Conservation (phyloP, 37 sponge, comb jelly and placozoan species). For the Dysidea cf. avara region DNA sequence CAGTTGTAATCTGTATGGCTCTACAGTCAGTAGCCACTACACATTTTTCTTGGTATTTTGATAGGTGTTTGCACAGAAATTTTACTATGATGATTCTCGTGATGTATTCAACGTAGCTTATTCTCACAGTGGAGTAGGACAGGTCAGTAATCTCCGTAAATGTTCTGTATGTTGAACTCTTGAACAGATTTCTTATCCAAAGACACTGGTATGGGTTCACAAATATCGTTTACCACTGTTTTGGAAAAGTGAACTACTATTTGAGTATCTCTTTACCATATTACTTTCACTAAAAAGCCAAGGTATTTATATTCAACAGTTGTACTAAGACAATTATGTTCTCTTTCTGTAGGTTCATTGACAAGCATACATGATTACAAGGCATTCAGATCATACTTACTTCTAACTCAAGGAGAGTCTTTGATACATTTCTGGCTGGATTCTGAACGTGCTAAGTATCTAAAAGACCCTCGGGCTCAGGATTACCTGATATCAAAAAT, state of each 20-base stretch:
- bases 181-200: slow-evolving; percentile 5
- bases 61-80: background rate
- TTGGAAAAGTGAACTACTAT: slow-evolving; percentile 41
- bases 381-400: slow-evolving; percentile 33
- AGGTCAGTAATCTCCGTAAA: background rate
- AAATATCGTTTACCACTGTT: slow-evolving; percentile 52
- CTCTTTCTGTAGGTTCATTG: background rate
- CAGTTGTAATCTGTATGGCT: too few relatives aligned
- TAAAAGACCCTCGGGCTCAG: background rate
- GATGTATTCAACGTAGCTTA: background rate
- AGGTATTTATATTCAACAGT: background rate
- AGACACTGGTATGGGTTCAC: slow-evolving; percentile 50
- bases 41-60: background rate
- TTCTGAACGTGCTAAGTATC: slow-evolving; percentile 25
- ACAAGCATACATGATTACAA: slow-evolving; percentile 23
- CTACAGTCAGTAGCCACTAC: background rate
- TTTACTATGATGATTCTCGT: slow-evolving; percentile 1
- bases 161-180: background rate
- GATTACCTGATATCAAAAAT: too few relatives aligned
- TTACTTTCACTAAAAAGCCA: background rate
- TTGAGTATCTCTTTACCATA: slow-evolving; percentile 36
- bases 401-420: slow-evolving; percentile 46
- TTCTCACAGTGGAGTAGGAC: background rate
- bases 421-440: slow-evolving; percentile 43
- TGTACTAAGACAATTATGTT: too few relatives aligned